Percentiles rank a stretch among this genome's conserved stretches.
Conservation (phyloP, 2,113 vertebrate genomes). For the Corythoichthys intestinalis region DNA sequence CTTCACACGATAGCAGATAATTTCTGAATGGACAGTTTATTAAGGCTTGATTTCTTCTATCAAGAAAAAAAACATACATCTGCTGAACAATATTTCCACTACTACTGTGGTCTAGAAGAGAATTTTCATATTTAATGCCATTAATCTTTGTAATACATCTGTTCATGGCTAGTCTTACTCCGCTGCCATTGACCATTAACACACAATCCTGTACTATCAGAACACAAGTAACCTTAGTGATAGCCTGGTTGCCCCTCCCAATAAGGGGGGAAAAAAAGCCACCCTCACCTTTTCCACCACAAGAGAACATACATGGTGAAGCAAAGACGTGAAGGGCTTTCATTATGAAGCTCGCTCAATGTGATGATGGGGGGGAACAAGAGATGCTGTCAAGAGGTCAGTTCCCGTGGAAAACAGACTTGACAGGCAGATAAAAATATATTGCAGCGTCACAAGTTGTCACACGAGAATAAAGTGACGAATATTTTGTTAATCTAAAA, state of each 20-base stretch:
- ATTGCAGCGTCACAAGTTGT: constrained; percentile 21
- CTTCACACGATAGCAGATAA: constrained; percentile 37
- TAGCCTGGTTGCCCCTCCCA: constrained; percentile 20
- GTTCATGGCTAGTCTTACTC: constrained; percentile 67
- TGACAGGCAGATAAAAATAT: constrained; percentile 31
- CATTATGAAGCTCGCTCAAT: constrained; percentile 49
- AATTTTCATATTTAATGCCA: constrained; percentile 56
- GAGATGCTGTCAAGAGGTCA: constrained; percentile 30
- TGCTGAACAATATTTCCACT: constrained; percentile 75
- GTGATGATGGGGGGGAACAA: constrained; percentile 31
- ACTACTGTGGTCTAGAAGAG: constrained; percentile 72
- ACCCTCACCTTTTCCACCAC: neutral
- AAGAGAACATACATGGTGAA: constrained; percentile 4
- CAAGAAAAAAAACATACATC: constrained; percentile 71
- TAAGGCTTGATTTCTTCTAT: constrained; percentile 89
- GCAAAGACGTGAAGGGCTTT: constrained; percentile 33
- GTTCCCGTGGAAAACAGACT: constrained; percentile 23
- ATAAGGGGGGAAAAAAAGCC: neutral
- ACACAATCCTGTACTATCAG: constrained; percentile 62
- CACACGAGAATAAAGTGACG: constrained; percentile 11
- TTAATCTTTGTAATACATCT: constrained; percentile 69
- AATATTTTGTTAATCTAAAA: neutral
- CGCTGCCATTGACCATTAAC: constrained; percentile 64
- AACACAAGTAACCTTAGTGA: constrained; percentile 69
- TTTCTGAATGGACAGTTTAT: constrained; percentile 87